Base-by-base conservation (phyloP, 2,113 vertebrate genomes). In the Ondatra zibethicus region DNA sequence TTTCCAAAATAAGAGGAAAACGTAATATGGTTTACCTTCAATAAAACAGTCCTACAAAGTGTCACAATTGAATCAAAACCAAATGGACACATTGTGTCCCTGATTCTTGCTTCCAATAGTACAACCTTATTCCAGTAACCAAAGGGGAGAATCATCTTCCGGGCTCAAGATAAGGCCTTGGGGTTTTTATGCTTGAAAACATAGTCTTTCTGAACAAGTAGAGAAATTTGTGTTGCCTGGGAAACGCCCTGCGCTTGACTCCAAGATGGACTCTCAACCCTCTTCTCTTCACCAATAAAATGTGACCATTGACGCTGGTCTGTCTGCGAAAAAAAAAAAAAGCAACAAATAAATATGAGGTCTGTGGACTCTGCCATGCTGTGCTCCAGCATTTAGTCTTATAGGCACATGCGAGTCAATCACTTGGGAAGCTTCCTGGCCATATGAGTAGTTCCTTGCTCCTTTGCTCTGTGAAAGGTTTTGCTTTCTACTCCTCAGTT, bases 391-490 rank as follows among this genome's bases (percentile, higher is more conserved):
- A 33, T 68, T 68, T 80, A 25, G 11, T 58, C 58, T n/a, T 50
- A 45, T 23, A 17, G 88, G n/a, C 39, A 9, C 45, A 33, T 1
- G 10, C 31, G 47, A 47, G 19, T 13, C 7, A 27, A 29, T 2
- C 13, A 12, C 13, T 19, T 27, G 16, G 10, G n/a, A 17, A 27
- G 3, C 73, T 47, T 21, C 27, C 11, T 2, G 0, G 29, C 58
- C 33, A 2, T 0, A 1, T 7, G 16, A 23, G 11, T 0, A 6
- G 8, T 7, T 75, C 8, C 7, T 58, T 50, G 3, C 58, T 17
- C 3, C 50, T 19, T 5, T 55, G 23, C 23, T 10, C 13, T 17
- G 66, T 6, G 7, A 55, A 75, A 72, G 36, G 13, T n/a, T 88
- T 55, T 27, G 25, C 47, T 72, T 10, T 47, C 7, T 16, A 47